Percentiles rank a stretch among this genome's conserved stretches.
phyloP scores from a whole-genome alignment of 2,888 invertebrate species.

The Clitarchus hookeri region DNA sequence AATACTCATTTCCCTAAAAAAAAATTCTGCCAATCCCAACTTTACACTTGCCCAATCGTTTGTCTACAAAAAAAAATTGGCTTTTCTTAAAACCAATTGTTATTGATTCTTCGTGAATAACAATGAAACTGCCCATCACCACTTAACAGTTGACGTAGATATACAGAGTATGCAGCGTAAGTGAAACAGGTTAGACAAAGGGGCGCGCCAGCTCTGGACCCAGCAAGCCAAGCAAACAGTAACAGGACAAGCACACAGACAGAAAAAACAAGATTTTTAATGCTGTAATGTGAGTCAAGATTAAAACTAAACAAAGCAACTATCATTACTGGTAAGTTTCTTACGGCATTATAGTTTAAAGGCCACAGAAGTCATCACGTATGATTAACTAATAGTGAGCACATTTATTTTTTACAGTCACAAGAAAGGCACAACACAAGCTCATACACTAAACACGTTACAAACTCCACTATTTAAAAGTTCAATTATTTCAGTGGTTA shows the following conservation, averaged over 20 bases:
- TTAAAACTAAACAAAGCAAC: background rate
- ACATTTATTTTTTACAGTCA: no score
- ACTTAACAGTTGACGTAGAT: background rate
- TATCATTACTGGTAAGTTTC: background rate
- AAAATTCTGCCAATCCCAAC: no score
- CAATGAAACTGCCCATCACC: background rate
- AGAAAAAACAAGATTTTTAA: background rate
- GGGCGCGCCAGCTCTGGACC: background rate
- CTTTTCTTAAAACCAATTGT: no score
- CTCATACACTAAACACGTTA: no score
- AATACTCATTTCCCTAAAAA: no score
- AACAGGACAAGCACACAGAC: background rate
- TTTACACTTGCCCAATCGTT: no score
- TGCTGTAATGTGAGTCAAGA: background rate
- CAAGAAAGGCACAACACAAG: no score
- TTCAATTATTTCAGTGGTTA: no score
- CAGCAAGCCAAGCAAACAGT: conserved; percentile 1
- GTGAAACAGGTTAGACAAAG: background rate
- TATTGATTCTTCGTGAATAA: background rate
- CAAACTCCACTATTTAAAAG: no score
- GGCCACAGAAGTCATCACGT: background rate
- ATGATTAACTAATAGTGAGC: no score
- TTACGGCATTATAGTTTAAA: background rate
- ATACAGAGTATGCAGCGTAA: background rate
- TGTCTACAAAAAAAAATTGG: no score